Base-by-base conservation (phyloP, 2,888 invertebrate species). In the Abscondita cerata region DNA sequence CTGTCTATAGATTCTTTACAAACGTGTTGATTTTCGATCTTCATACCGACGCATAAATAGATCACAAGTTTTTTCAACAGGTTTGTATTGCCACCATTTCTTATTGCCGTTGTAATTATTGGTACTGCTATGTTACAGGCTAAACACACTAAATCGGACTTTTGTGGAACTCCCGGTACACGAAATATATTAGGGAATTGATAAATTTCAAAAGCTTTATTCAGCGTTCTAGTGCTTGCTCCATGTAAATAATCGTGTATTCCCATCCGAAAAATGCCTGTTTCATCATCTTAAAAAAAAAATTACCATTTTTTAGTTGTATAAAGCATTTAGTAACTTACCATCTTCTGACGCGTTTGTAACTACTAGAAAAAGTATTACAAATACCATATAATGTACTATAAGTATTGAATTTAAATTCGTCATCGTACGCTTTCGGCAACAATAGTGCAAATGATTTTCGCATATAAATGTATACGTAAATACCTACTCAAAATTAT, bases 1-100 rank as follows among this genome's bases (percentile, higher is more conserved):
- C n/a, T n/a, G n/a, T 81, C 78, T 3, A 89, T 76, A 18, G 86
- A 78, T 15, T 87, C 87, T 0, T 75, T 70, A 70, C 92, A 92
- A 4, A 90, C 87, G 11, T 77, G 77, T 11, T 81, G 76, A 2
- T 81, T 81, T 70, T 87, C 84, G 6, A 91, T 81, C 1, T 86
- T 81, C 1, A 90, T 71, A 0, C 77, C 68, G 1, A 76, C 74
- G 66, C 91, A 91, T 0, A 89, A 70, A 5, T 20, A 36, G 2
- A 53, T 44, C 1, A 51, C 15, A 1, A 52, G 1, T 11, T 52
- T 34, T 8, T 12, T 51, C n/a, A 63, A 8, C n/a, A 12, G 0
- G 11, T 59, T 55, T 16, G 16, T 25, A 18, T 20, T 31, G 11
- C 36, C 11, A 11, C 62, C 62, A 18, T 2, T 4, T 20, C 58